Evolutionary conservation across 2,113 vertebrate genomes (phyloP), one percentile per base, ranked within the genome.

Genomic region (Caranx ignobilis): DNA sequence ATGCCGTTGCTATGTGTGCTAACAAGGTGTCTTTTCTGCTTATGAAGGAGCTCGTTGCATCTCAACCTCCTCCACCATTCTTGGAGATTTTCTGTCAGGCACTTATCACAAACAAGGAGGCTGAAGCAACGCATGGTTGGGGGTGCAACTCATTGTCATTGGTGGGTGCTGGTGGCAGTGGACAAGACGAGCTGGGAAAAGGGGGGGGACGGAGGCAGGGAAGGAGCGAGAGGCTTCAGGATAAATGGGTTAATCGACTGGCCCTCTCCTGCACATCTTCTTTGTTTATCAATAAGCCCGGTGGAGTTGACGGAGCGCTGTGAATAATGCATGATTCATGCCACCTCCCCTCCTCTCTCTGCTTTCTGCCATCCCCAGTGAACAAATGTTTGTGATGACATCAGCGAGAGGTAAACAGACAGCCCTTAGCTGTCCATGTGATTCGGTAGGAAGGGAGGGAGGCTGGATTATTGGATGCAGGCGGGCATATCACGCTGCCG

Each of bases 221-320:
- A 82, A 78, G 75, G 67, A 61, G 79, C 67, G 91, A 88, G 92
- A 93, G 92, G 82, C 94, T 94, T 81, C 57, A 85, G 95, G 81
- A 89, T 95, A 96, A 96, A 97, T 95, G 94, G 95, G 95, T 96
- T 96, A 96, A 96, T 97, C 94, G 94, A 96, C 95, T 96, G 95
- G 94, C 94, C 95, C 91, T 95, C 93, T 96, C 86, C 94, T 93
- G 94, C 91, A 94, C 94, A 94, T 90, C 94, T 95, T 94, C 94
- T 96, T 96, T 96, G 95, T 96, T 95, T 96, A 96, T 97, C 96
- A 95, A 96, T 96, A 95, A 91, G 83, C 93, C 94, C 90, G 88
- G 93, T 93, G 94, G 92, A 96, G 95, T 91, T 82, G 86, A 93
- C 93, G 94, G 93, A 88, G 92, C 90, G 78, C 87, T 93, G 69